phyloP scores from a whole-genome alignment of 2,113 vertebrate genomes.

The Pelecanus crispus region DNA sequence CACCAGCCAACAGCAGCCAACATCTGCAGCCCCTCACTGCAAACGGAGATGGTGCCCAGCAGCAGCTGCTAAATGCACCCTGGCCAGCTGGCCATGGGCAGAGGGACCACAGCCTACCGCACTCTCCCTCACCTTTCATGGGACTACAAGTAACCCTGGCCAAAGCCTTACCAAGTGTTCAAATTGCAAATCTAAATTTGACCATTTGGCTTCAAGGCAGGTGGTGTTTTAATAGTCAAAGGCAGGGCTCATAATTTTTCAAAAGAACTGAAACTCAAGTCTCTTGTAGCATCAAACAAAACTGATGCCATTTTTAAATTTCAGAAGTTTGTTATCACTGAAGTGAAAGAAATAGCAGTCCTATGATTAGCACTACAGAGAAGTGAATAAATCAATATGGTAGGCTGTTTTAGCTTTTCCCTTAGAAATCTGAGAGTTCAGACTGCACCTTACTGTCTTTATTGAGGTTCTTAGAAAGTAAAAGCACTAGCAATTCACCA shows the following conservation, averaged over 20 bases:
- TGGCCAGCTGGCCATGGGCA: not conserved
- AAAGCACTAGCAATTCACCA: not conserved
- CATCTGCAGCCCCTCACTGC: not conserved
- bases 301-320: not conserved
- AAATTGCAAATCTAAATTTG: not conserved
- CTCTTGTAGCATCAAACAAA: not conserved
- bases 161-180: not conserved
- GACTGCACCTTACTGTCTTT: not conserved
- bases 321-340: not conserved
- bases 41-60: not conserved
- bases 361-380: not conserved
- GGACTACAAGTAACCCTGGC: not conserved
- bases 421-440: not conserved
- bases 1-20: not conserved
- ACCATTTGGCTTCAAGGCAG: not conserved
- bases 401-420: not conserved
- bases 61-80: not conserved
- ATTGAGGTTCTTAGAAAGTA: not conserved
- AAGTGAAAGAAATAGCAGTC: not conserved
- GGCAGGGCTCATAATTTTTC: not conserved
- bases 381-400: not conserved
- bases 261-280: not conserved
- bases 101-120: not conserved
- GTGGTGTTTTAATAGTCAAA: not conserved
- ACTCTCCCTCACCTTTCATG: fast-evolving